Evolutionary conservation across 2,888 invertebrate species (phyloP).

Genomic region (Actias luna): DNA sequence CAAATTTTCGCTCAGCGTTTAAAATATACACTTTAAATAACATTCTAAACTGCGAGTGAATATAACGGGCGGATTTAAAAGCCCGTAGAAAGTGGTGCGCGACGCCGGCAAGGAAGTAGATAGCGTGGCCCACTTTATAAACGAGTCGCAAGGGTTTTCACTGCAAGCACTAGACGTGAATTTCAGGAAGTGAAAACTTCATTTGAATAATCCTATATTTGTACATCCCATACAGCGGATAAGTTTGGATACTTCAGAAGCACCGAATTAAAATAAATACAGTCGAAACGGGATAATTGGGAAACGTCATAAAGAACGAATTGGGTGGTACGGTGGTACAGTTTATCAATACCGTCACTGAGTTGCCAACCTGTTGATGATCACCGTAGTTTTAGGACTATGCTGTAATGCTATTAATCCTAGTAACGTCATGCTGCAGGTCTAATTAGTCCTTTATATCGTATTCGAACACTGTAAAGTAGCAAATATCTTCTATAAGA

Average conservation of each 20-base stretch:
- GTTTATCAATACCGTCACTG: no score
- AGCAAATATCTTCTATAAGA: no score
- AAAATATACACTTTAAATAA: slow-evolving; percentile 3
- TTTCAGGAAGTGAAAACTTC: slow-evolving; percentile 6
- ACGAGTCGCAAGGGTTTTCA: slow-evolving; percentile 12
- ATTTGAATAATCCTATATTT: neutral
- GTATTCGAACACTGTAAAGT: no score
- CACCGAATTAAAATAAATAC: neutral
- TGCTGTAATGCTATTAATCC: no score
- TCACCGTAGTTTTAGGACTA: no score
- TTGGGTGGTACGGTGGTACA: no score
- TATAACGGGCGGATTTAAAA: slow-evolving; percentile 29
- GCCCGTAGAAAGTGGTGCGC: slow-evolving; percentile 20
- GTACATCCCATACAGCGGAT: neutral
- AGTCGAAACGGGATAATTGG: neutral
- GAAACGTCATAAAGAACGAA: no score
- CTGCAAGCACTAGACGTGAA: slow-evolving; percentile 10
- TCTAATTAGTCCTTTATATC: no score
- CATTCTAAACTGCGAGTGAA: neutral
- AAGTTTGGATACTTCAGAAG: neutral
- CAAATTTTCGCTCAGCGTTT: neutral
- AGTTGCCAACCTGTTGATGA: no score
- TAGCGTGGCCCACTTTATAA: slow-evolving; percentile 25
- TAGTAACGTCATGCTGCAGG: no score
- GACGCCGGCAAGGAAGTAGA: slow-evolving; percentile 22